phyloP scores from a whole-genome alignment of 2,888 invertebrate species.

The Andrena bucephala region DNA sequence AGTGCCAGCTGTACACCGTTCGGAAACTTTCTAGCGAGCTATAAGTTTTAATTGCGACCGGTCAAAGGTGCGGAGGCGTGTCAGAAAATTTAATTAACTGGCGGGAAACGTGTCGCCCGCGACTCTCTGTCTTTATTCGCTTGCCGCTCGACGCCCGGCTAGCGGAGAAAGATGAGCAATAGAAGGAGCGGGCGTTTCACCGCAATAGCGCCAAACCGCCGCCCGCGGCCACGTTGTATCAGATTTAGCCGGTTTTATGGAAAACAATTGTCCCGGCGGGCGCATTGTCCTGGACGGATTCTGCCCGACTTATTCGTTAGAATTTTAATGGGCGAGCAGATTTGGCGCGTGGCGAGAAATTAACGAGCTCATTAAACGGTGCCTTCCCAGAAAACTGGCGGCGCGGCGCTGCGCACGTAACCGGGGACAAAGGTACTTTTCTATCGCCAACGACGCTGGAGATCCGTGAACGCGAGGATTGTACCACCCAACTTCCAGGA shows the following conservation, averaged over 20 bases:
- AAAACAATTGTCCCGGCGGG: constrained; percentile 44
- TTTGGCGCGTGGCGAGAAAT: constrained; percentile 48
- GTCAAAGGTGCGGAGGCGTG: constrained; percentile 59
- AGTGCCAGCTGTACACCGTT: neutral
- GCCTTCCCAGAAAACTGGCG: neutral
- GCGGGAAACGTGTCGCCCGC: constrained; percentile 40
- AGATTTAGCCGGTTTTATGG: constrained; percentile 44
- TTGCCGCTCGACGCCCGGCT: too few species aligned
- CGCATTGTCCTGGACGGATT: constrained; percentile 45
- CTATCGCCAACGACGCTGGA: neutral
- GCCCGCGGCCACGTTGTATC: constrained; percentile 42
- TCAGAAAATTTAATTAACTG: constrained; percentile 66
- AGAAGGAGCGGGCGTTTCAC: neutral
- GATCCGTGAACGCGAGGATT: constrained; percentile 18
- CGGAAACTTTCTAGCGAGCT: constrained; percentile 49
- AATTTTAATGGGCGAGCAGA: constrained; percentile 45
- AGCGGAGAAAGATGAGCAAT: neutral
- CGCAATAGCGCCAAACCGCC: neutral
- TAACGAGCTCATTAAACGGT: constrained; percentile 56
- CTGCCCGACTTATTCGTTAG: constrained; percentile 50
- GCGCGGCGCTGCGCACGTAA: neutral
- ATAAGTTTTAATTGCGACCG: constrained; percentile 67
- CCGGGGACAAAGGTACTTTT: neutral
- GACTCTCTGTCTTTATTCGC: constrained; percentile 30
- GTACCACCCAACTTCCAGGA: constrained; percentile 7